Conservation (phyloP, 35 echinoderm and acorn worm species). For the Eucidaris tribuloides region DNA sequence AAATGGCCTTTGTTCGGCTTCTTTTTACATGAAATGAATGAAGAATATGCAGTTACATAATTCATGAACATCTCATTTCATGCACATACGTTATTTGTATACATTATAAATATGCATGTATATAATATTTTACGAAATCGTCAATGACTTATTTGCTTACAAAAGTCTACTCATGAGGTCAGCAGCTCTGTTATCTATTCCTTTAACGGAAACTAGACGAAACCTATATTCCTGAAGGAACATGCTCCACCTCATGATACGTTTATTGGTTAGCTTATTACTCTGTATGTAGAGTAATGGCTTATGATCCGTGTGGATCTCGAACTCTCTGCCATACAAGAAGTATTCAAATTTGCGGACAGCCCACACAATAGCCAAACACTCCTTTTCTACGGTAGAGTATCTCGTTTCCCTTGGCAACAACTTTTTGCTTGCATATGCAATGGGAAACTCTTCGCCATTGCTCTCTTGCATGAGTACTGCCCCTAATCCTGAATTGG, state of each 20-base stretch:
- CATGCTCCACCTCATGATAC: not conserved
- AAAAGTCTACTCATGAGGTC: not conserved
- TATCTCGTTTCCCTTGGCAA: not conserved
- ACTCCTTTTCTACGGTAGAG: slow-evolving; percentile 35
- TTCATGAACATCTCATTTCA: too few relatives aligned
- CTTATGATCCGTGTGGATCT: too few relatives aligned
- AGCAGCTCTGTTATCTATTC: not conserved
- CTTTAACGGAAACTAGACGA: not conserved
- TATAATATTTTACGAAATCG: too few relatives aligned
- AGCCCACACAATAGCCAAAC: slow-evolving; percentile 33
- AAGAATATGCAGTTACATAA: too few relatives aligned
- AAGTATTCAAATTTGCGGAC: too few relatives aligned
- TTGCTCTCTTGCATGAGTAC: slow-evolving; percentile 17
- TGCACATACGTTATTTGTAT: too few relatives aligned
- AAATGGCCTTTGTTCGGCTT: too few relatives aligned
- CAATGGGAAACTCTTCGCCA: slow-evolving; percentile 13
- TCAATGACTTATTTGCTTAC: too few relatives aligned
- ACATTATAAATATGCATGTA: too few relatives aligned
- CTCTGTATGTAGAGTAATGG: not conserved
- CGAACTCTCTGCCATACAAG: too few relatives aligned
- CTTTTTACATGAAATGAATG: too few relatives aligned
- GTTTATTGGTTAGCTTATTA: not conserved
- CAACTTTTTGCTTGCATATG: slow-evolving; percentile 10
- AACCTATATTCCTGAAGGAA: not conserved
- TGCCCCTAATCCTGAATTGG: slow-evolving; percentile 5